These are phyloP conservation scores for Hyperoplus immaculatus DNA, from an alignment of 2,797 vertebrate species.

Conservation along the genomic window DNA sequence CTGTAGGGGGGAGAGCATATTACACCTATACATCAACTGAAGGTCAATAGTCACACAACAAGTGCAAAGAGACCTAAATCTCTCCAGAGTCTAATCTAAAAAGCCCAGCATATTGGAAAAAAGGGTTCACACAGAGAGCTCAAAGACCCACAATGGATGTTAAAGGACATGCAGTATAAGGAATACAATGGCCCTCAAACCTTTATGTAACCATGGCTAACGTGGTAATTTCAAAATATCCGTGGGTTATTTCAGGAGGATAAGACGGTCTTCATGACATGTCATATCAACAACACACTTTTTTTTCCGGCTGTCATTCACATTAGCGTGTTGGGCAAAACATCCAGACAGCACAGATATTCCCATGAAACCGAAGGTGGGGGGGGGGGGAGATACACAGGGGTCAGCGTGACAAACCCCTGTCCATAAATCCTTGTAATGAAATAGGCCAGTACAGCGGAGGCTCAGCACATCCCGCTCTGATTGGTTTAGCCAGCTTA, in stretches of 20 bases:
- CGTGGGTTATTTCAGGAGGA: conserved; percentile 48
- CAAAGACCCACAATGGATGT: conserved; percentile 39
- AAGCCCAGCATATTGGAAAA: conserved; percentile 47
- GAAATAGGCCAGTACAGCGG: conserved; percentile 46
- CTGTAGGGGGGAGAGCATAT: conserved; percentile 40
- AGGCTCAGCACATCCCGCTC: conserved; percentile 4
- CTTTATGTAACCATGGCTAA: conserved; percentile 45
- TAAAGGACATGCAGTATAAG: conserved; percentile 50
- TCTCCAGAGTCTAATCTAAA: conserved; percentile 63
- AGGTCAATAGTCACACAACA: conserved; percentile 62
- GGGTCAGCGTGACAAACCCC: conserved; percentile 46
- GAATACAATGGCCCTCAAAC: conserved; percentile 59
- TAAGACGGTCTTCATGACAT: conserved; percentile 33
- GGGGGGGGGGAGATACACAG: not conserved
- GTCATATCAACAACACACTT: not conserved
- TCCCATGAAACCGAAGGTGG: conserved; percentile 45
- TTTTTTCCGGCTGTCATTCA: conserved; percentile 9
- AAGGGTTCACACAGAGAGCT: conserved; percentile 64
- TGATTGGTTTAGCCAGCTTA: conserved; percentile 50
- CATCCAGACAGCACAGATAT: conserved; percentile 18
- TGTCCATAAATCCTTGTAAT: conserved; percentile 66
- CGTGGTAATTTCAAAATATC: conserved; percentile 59
- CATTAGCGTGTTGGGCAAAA: conserved; percentile 18
- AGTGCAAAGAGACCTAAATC: conserved; percentile 57
- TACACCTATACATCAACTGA: conserved; percentile 54